These are phyloP conservation scores for Acanthosepion esculentum DNA, from an alignment of 2,888 invertebrate species.

Conservation along the genomic window DNA sequence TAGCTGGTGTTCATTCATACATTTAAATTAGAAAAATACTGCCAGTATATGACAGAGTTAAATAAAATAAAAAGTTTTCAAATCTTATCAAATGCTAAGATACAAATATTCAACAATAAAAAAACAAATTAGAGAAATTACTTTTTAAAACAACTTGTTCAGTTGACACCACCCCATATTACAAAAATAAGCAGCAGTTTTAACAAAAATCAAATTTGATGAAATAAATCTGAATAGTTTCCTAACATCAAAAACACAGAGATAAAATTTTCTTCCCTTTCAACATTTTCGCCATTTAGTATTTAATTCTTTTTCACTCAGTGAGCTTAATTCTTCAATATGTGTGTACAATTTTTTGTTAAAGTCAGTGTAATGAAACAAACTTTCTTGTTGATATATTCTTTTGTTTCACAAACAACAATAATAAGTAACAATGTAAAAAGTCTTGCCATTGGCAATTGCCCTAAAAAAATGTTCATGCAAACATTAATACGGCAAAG, in stretches of 20 bases:
- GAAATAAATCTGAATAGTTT: background rate
- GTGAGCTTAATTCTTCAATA: background rate
- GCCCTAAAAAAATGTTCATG: background rate
- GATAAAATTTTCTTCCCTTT: background rate
- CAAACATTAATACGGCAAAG: background rate
- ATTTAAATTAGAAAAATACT: no score
- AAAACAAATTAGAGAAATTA: no score
- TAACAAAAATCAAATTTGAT: background rate
- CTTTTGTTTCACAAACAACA: background rate
- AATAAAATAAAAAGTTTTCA: no score
- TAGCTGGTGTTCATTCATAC: no score
- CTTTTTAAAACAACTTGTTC: no score
- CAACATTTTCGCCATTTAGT: background rate
- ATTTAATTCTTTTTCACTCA: background rate
- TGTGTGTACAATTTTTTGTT: background rate
- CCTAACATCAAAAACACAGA: background rate
- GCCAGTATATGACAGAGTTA: no score
- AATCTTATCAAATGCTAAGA: no score
- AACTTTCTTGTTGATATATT: background rate
- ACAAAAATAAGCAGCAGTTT: background rate
- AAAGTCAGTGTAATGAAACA: background rate
- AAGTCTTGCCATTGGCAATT: background rate
- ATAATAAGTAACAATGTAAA: background rate
- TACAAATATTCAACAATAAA: no score
- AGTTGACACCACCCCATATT: no score